phyloP scores from a whole-genome alignment of 2,888 invertebrate genomes.

The Andrena camellia region DNA sequence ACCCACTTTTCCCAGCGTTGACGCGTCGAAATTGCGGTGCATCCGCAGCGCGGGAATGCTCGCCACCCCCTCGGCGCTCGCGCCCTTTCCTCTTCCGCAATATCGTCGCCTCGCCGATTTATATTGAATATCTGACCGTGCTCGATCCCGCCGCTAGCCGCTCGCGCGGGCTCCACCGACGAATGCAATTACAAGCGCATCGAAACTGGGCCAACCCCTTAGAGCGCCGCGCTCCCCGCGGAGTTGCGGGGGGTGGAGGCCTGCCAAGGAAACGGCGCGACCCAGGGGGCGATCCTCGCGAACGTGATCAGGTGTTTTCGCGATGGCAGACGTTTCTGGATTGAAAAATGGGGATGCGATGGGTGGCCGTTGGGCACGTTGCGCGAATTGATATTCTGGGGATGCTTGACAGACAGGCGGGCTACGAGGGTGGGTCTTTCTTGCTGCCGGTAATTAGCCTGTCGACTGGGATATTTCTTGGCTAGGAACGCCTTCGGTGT shows the following conservation, averaged over 20 bases:
- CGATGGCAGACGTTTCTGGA: slow-evolving; percentile 7
- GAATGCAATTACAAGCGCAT: slow-evolving; percentile 69
- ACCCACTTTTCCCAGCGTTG: slow-evolving; percentile 40
- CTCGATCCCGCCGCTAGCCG: slow-evolving; percentile 40
- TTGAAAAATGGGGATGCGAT: slow-evolving; percentile 17
- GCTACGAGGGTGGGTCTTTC: no score
- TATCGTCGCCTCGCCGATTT: slow-evolving; percentile 58
- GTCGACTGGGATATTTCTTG: no score
- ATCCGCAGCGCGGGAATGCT: slow-evolving; percentile 30
- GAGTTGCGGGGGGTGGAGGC: slow-evolving; percentile 7
- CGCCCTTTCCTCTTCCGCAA: slow-evolving; percentile 34
- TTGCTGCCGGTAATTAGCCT: no score
- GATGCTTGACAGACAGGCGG: background rate
- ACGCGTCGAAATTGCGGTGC: slow-evolving; percentile 44
- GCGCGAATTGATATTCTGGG: background rate
- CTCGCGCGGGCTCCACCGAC: slow-evolving; percentile 29
- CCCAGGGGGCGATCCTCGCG: background rate
- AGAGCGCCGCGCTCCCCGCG: slow-evolving; percentile 37
- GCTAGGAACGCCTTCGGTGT: no score
- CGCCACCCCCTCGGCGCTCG: background rate
- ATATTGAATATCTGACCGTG: slow-evolving; percentile 63
- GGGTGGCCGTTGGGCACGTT: background rate
- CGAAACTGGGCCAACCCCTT: slow-evolving; percentile 72
- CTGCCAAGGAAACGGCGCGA: slow-evolving; percentile 10
- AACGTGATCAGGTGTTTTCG: slow-evolving; percentile 10